Evolutionary conservation across 2,113 vertebrate species (phyloP), one percentile per base, ranked within the genome.

Genomic region (Noctilio leporinus): DNA sequence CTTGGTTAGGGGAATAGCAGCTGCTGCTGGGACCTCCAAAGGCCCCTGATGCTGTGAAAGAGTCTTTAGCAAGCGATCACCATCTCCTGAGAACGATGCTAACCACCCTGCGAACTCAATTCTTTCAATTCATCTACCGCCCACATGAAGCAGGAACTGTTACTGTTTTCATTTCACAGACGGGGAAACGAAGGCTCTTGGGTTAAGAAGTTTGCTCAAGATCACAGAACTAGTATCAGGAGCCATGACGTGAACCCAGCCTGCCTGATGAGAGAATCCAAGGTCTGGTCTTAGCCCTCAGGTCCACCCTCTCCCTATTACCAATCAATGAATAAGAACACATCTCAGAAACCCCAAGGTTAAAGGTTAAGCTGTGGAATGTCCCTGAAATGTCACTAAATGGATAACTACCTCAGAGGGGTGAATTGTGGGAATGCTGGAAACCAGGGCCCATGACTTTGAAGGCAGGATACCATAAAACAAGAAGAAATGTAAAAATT

Each of bases 71-170:
- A 33, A 87, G 40, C 15, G 67, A 30, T 10, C 2, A 28, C 14
- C 64, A 4, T 53, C 38, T 51, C 57, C 40, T 2, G 40, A 62
- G 53, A 59, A 15, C 78, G 51, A 16, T 28, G 49, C 33, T n/a
- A 55, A 64, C 22, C 16, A 10, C 26, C 45, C 30, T 59, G 17
- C 4, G 51, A 59, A 75, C 10, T 2, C 26, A 40, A 40, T 24
- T 16, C 40, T 83, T 92, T 57, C 19, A 49, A 35, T 72, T 77
- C 12, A 2, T 55, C 59, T 62, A 38, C 59, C 55, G 65, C 2
- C 24, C 9, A 16, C 19, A 38, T 0, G 22, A 45, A 49, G 57
- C 2, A 57, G n/a, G 3, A 30, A 1, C 45, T 72, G 5, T 35
- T 40, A 26, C 33, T 65, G n/a, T 51, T 69, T 86, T 53, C n/a